Percentiles rank a stretch among this genome's conserved stretches.
These are phyloP conservation scores for Cylas formicarius DNA, from an alignment of 1,140 invertebrate genomes.

Conservation along the genomic window DNA sequence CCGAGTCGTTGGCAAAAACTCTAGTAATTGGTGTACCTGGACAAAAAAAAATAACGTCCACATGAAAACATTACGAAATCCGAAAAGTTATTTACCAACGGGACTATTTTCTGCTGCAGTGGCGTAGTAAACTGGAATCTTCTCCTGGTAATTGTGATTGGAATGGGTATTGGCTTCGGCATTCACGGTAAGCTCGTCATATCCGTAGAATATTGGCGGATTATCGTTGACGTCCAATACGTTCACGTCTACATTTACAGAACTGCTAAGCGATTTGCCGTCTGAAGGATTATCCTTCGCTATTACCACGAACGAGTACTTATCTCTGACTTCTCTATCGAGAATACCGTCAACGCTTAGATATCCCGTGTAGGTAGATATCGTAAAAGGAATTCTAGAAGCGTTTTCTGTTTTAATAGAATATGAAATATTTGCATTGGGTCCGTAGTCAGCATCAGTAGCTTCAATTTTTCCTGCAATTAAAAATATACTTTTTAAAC, in stretches of 20 bases:
- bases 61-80: neutral
- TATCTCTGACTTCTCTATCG: constrained; percentile 67
- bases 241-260: constrained; percentile 70
- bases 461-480: constrained; percentile 55
- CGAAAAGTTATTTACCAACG: constrained; percentile 43
- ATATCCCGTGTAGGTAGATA: constrained; percentile 64
- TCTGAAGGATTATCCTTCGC: constrained; percentile 63
- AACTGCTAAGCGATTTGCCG: constrained; percentile 53
- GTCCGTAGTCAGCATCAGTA: constrained; percentile 65
- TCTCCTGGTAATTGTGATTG: constrained; percentile 47
- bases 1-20: constrained; percentile 77
- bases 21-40: constrained; percentile 53
- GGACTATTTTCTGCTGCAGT: constrained; percentile 60
- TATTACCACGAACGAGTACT: constrained; percentile 66
- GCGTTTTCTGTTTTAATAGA: constrained; percentile 49
- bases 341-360: constrained; percentile 68
- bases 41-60: neutral
- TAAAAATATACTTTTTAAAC: too few relatives aligned
- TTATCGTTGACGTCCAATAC: constrained; percentile 77
- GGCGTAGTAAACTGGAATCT: constrained; percentile 62
- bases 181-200: constrained; percentile 51
- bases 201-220: constrained; percentile 62
- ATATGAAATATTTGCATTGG: constrained; percentile 71
- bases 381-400: constrained; percentile 62
- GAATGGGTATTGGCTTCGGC: constrained; percentile 43